Evolutionary conservation across 2,113 vertebrate species (phyloP).

Genomic region (Spilogale gracilis): DNA sequence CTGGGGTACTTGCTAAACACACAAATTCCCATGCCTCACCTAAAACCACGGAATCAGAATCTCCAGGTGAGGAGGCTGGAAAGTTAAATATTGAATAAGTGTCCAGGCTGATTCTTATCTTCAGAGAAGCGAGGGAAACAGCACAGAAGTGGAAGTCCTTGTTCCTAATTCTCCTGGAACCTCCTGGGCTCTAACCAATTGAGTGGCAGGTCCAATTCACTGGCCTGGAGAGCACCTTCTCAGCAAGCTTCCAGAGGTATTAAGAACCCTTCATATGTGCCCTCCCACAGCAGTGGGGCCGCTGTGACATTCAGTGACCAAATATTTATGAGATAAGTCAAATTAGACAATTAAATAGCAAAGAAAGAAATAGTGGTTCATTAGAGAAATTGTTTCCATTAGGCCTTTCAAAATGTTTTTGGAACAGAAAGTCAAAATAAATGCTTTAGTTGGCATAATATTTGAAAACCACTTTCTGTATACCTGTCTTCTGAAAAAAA

Average conservation of each 20-base stretch:
- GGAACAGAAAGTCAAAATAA: conserved; percentile 44
- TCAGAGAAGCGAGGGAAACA: neutral
- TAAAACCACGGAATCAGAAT: neutral
- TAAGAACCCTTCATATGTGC: neutral
- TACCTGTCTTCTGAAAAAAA: neutral
- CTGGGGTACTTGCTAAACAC: neutral
- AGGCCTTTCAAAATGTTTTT: neutral
- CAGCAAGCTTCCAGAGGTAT: neutral
- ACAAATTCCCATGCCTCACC: neutral
- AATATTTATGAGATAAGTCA: neutral
- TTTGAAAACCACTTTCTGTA: conserved; percentile 29
- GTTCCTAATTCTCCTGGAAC: neutral
- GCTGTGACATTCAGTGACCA: neutral
- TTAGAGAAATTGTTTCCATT: conserved; percentile 23
- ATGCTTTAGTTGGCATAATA: conserved; percentile 25
- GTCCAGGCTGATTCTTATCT: neutral
- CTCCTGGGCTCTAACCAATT: neutral
- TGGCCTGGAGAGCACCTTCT: neutral
- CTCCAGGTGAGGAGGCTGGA: neutral
- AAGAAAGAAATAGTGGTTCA: neutral
- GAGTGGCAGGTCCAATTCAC: neutral
- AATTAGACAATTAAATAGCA: neutral
- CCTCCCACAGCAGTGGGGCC: neutral
- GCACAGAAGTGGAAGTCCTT: neutral
- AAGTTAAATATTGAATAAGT: conserved; percentile 8